Evolutionary conservation across 2,797 vertebrate genomes (phyloP).

Genomic region (Heterohyrax brucei): DNA sequence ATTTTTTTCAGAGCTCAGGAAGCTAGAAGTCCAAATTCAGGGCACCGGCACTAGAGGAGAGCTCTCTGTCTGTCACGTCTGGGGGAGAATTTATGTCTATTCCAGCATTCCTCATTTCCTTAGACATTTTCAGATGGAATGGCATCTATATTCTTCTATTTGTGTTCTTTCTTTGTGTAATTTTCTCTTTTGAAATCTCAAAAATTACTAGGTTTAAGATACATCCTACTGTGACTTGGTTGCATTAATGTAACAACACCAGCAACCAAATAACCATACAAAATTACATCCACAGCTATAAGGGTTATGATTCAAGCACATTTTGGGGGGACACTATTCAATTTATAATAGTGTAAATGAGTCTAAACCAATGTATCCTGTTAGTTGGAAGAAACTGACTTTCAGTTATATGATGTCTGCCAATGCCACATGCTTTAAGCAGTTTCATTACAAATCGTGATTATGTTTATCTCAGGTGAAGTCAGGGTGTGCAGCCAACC

Average conservation of each 20-base stretch:
- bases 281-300: background rate
- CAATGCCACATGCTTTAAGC: background rate
- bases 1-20: too few species aligned
- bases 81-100: background rate
- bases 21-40: too few species aligned
- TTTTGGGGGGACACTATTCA: background rate
- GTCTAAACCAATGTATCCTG: background rate
- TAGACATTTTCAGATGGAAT: background rate
- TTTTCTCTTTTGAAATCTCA: background rate
- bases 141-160: background rate
- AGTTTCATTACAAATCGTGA: background rate
- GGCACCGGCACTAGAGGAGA: too few species aligned
- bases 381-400: background rate
- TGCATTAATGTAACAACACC: background rate
- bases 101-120: background rate
- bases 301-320: background rate
- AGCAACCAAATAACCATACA: background rate
- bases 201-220: background rate
- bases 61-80: too few species aligned
- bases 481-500: background rate
- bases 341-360: background rate
- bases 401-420: background rate
- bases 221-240: background rate
- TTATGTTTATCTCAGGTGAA: constrained; percentile 12
- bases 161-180: background rate